Evolutionary conservation across 2,797 vertebrate genomes (phyloP).

Genomic region (Simalia tracyae): DNA sequence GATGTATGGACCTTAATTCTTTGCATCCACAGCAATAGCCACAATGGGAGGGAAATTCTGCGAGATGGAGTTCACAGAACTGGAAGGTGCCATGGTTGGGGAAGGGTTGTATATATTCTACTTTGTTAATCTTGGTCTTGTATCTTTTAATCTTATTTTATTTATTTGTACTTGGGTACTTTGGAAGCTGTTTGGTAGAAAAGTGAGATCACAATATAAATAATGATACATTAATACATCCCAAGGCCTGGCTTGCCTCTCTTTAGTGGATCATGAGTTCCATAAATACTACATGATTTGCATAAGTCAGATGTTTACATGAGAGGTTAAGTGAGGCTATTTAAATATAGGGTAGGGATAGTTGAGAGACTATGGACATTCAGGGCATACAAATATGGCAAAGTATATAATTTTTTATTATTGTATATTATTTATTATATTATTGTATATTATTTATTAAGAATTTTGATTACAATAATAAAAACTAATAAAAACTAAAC

Average conservation of each 20-base stretch:
- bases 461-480: background rate
- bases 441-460: no score
- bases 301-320: background rate
- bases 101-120: background rate
- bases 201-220: background rate
- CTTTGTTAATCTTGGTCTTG: background rate
- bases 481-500: background rate
- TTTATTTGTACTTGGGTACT: constrained; percentile 32
- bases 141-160: background rate
- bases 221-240: background rate
- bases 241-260: background rate
- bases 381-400: background rate
- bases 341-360: background rate
- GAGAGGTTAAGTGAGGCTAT: background rate
- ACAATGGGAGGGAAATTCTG: background rate
- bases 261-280: background rate
- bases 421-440: background rate
- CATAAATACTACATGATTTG: background rate
- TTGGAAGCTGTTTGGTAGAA: background rate
- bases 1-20: background rate
- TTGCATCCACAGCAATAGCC: background rate
- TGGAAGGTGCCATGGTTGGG: background rate
- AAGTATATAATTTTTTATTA: background rate
- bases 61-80: background rate
- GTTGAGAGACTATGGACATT: background rate